Percentiles rank a stretch among this genome's conserved stretches.
phyloP scores from a whole-genome alignment of 2,888 invertebrate species.

The Folsomia manolachei region DNA sequence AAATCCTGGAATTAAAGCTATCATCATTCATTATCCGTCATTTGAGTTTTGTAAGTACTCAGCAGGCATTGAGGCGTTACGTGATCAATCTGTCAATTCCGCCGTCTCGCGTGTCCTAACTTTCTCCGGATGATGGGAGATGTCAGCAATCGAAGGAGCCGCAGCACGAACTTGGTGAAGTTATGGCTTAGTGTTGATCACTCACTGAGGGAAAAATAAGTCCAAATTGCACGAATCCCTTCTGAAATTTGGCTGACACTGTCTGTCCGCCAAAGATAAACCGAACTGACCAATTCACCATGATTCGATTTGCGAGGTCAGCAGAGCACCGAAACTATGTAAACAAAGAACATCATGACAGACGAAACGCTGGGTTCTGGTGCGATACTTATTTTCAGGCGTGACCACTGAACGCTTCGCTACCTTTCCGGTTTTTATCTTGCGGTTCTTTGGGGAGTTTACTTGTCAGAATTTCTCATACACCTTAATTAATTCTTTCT shows the following conservation, averaged over 20 bases:
- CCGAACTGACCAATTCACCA: not conserved
- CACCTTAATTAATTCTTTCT: too few relatives aligned
- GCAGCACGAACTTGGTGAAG: not conserved
- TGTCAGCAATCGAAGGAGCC: not conserved
- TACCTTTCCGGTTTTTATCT: too few relatives aligned
- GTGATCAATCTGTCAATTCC: not conserved
- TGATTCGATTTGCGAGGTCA: slow-evolving; percentile 4
- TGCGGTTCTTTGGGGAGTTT: too few relatives aligned
- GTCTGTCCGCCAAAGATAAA: not conserved
- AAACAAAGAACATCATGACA: too few relatives aligned
- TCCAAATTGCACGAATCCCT: not conserved
- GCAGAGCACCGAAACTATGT: not conserved
- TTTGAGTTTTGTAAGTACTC: not conserved
- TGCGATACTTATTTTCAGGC: too few relatives aligned
- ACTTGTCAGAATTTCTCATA: too few relatives aligned
- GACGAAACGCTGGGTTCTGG: too few relatives aligned
- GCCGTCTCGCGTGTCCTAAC: not conserved
- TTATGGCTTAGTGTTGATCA: not conserved
- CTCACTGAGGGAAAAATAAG: too few relatives aligned
- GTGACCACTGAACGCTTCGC: too few relatives aligned
- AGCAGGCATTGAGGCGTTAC: not conserved
- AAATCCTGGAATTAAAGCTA: not conserved
- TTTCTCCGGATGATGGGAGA: not conserved
- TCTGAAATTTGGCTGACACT: not conserved
- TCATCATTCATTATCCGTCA: not conserved